phyloP scores from a whole-genome alignment of 2,888 invertebrate genomes.

The Pasiphila rectangulata region DNA sequence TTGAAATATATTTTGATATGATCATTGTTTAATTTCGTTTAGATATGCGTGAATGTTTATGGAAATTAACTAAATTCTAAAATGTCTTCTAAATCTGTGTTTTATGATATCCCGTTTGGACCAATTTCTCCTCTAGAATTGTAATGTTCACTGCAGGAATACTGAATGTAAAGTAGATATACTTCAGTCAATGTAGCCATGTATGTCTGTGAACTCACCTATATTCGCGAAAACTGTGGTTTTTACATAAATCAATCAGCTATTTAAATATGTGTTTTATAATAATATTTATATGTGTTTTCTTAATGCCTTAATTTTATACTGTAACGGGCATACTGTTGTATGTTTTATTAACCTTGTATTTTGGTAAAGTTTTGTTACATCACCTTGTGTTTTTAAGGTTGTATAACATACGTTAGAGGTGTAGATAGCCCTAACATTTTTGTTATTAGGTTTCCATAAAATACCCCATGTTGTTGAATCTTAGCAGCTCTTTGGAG shows the following conservation, averaged over 20 bases:
- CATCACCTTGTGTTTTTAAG: conserved; percentile 41
- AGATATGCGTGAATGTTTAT: conserved; percentile 24
- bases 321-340: conserved; percentile 23
- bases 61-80: conserved; percentile 35
- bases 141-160: conserved; percentile 46
- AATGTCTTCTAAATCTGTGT: conserved; percentile 38
- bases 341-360: conserved; percentile 31
- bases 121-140: conserved; percentile 49
- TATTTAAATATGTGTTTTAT: not conserved
- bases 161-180: not conserved
- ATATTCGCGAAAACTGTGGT: not conserved
- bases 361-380: conserved; percentile 37
- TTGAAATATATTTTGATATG: conserved; percentile 71
- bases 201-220: not conserved
- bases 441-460: conserved; percentile 60
- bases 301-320: conserved; percentile 4
- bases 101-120: conserved; percentile 45
- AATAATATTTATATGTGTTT: conserved; percentile 1
- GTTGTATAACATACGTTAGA: conserved; percentile 43
- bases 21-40: conserved; percentile 55
- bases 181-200: conserved; percentile 2
- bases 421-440: conserved; percentile 41
- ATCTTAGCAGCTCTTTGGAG: conserved; percentile 45
- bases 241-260: not conserved
- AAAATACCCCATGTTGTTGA: conserved; percentile 52